Evolutionary conservation across 2,797 vertebrate genomes (phyloP).

Genomic region (Thalassophryne amazonica): DNA sequence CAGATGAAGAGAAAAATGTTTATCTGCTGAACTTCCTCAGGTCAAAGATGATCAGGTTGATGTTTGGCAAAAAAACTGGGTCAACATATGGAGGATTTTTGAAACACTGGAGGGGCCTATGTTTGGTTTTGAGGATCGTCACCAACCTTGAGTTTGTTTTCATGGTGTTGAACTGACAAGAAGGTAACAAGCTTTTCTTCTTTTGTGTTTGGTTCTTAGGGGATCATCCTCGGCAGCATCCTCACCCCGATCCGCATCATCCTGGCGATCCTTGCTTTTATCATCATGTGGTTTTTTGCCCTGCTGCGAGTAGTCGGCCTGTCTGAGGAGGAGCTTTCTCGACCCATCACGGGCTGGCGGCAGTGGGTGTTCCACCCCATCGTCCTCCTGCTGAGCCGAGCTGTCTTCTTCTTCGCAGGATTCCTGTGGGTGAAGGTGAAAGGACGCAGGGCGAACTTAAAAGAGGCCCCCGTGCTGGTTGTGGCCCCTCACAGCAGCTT

Average conservation of each 20-base stretch:
- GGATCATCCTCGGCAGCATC: slow-evolving; percentile 74
- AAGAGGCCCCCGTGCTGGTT: slow-evolving; percentile 85
- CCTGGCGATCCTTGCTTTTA: slow-evolving; percentile 74
- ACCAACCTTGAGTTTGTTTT: too few relatives aligned
- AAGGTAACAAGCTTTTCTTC: too few relatives aligned
- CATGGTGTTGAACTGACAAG: too few relatives aligned
- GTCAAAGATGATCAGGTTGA: too few relatives aligned
- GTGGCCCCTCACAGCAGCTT: slow-evolving; percentile 89
- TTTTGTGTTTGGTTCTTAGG: slow-evolving; percentile 37
- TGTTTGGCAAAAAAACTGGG: too few relatives aligned
- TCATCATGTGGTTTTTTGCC: slow-evolving; percentile 85
- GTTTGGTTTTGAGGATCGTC: too few relatives aligned
- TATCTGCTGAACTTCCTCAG: too few relatives aligned
- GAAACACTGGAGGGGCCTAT: too few relatives aligned
- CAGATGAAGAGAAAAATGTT: too few relatives aligned
- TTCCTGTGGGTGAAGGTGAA: slow-evolving; percentile 85
- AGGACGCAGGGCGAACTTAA: slow-evolving; percentile 77
- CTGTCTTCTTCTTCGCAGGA: slow-evolving; percentile 81
- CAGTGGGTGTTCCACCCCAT: slow-evolving; percentile 71
- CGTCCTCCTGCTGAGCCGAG: slow-evolving; percentile 77
- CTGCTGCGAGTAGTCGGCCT: slow-evolving; percentile 80
- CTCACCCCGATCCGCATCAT: slow-evolving; percentile 81
- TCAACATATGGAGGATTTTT: too few relatives aligned
- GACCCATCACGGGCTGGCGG: slow-evolving; percentile 81
- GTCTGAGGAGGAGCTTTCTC: slow-evolving; percentile 69